These are phyloP conservation scores for Argyresthia albistria DNA, from an alignment of 2,888 invertebrate genomes.

Conservation along the genomic window DNA sequence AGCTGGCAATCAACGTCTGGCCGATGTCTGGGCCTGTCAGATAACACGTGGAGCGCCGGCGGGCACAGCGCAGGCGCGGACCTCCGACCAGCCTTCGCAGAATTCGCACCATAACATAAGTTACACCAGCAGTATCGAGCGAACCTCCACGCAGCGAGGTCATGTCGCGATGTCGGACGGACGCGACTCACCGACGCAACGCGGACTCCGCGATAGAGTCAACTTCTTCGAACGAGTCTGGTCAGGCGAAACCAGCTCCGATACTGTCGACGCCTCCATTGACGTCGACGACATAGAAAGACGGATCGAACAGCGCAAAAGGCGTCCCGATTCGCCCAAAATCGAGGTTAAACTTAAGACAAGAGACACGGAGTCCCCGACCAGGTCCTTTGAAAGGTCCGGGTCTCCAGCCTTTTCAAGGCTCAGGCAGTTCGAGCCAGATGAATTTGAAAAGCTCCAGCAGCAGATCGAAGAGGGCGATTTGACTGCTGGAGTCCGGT, in stretches of 20 bases:
- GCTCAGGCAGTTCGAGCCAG: constrained; percentile 57
- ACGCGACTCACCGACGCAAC: constrained; percentile 64
- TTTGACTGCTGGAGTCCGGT: constrained; percentile 72
- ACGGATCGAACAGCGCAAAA: constrained; percentile 69
- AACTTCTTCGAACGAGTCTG: constrained; percentile 86
- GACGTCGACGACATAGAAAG: constrained; percentile 75
- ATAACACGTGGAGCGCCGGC: constrained; percentile 35
- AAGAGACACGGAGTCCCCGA: constrained; percentile 60
- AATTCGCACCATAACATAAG: not conserved
- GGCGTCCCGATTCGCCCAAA: constrained; percentile 68
- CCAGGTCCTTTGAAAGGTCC: constrained; percentile 36
- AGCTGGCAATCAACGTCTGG: constrained; percentile 20
- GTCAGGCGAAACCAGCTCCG: constrained; percentile 66
- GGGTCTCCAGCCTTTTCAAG: constrained; percentile 53
- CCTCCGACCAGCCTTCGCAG: constrained; percentile 2
- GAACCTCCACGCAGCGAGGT: constrained; percentile 57
- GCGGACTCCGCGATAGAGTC: constrained; percentile 80
- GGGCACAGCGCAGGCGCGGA: constrained; percentile 29
- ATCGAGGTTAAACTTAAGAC: constrained; percentile 70
- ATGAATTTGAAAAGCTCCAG: constrained; percentile 38
- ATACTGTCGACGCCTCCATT: constrained; percentile 45
- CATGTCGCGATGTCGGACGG: constrained; percentile 67
- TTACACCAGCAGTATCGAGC: constrained; percentile 52
- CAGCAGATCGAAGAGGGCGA: constrained; percentile 76
- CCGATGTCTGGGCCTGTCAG: constrained; percentile 31